Conservation (phyloP, 2,113 vertebrate genomes). For the Polypterus bichir region DNA sequence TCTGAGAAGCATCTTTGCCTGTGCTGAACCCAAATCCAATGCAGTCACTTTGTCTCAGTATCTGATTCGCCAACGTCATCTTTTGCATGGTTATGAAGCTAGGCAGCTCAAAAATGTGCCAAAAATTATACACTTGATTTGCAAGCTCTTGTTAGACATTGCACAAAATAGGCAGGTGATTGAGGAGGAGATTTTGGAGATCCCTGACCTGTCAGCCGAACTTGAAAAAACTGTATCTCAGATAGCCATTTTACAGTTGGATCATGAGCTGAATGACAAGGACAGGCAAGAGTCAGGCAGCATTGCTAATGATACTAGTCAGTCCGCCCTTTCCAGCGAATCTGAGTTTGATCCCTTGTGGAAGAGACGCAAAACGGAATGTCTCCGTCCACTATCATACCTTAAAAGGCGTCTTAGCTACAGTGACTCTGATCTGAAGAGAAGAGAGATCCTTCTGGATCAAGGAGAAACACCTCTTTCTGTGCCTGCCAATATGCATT, state of each 20-base stretch:
- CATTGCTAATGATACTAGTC: slow-evolving; percentile 22
- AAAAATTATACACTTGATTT: slow-evolving; percentile 79
- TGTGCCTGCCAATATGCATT: slow-evolving; percentile 37
- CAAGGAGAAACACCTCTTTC: slow-evolving; percentile 52
- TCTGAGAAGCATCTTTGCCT: slow-evolving; percentile 72
- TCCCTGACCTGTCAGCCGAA: slow-evolving; percentile 70
- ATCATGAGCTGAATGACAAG: slow-evolving; percentile 59
- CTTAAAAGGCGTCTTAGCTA: slow-evolving; percentile 66
- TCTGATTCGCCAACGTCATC: slow-evolving; percentile 80
- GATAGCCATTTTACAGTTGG: slow-evolving; percentile 56
- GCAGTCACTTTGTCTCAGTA: slow-evolving; percentile 77
- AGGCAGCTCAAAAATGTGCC: slow-evolving; percentile 82
- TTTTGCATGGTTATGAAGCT: slow-evolving; percentile 90
- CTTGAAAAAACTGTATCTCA: slow-evolving; percentile 81
- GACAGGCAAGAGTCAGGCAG: slow-evolving; percentile 42
- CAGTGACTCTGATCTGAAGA: slow-evolving; percentile 76
- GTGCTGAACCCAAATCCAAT: slow-evolving; percentile 65
- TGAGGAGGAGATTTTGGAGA: slow-evolving; percentile 47
- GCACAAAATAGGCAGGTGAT: slow-evolving; percentile 68
- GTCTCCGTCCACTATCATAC: slow-evolving; percentile 44
- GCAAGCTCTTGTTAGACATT: slow-evolving; percentile 68
- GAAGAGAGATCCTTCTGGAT: slow-evolving; percentile 41
- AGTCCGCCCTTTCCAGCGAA: slow-evolving; percentile 41
- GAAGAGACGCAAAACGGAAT: slow-evolving; percentile 45
- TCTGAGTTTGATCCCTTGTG: slow-evolving; percentile 60